A percentile compares a stretch with the other conserved stretches of the same genome.
phyloP scores from a whole-genome alignment of 2,888 invertebrate genomes.

The Aricia artaxerxes region DNA sequence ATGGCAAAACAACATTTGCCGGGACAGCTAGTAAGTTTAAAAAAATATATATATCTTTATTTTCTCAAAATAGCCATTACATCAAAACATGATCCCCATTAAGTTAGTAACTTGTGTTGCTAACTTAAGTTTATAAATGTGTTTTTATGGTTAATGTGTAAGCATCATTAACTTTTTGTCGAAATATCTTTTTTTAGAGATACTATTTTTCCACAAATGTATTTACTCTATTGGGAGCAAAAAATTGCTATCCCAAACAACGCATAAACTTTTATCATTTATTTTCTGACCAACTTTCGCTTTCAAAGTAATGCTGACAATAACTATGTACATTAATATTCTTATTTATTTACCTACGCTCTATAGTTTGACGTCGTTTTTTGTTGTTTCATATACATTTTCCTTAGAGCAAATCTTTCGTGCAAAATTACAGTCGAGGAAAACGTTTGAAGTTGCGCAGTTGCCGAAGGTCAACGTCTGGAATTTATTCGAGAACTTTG shows the following conservation, averaged over 20 bases:
- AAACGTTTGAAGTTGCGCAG: constrained; percentile 17
- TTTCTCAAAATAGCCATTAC: too few species aligned
- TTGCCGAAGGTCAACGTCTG: constrained; percentile 18
- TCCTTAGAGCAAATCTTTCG: neutral
- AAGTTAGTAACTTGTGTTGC: too few species aligned
- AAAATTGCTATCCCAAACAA: neutral
- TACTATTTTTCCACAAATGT: too few species aligned
- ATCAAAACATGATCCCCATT: too few species aligned
- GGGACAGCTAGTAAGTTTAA: too few species aligned
- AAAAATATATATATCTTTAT: too few species aligned
- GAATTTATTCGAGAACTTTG: constrained; percentile 24
- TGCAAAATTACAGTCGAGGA: neutral
- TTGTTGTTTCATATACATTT: neutral
- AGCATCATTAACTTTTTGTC: too few species aligned
- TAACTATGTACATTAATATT: neutral
- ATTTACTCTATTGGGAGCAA: neutral
- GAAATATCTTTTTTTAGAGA: too few species aligned
- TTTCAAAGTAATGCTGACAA: neutral
- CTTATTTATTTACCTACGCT: neutral
- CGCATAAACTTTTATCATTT: neutral
- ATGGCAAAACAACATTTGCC: too few species aligned
- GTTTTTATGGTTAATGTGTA: too few species aligned
- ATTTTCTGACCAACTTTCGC: neutral
- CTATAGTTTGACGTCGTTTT: neutral
- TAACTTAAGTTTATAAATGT: too few species aligned